Conservation (phyloP, 2,888 invertebrate genomes). For the Aporophyla lueneburgensis region DNA sequence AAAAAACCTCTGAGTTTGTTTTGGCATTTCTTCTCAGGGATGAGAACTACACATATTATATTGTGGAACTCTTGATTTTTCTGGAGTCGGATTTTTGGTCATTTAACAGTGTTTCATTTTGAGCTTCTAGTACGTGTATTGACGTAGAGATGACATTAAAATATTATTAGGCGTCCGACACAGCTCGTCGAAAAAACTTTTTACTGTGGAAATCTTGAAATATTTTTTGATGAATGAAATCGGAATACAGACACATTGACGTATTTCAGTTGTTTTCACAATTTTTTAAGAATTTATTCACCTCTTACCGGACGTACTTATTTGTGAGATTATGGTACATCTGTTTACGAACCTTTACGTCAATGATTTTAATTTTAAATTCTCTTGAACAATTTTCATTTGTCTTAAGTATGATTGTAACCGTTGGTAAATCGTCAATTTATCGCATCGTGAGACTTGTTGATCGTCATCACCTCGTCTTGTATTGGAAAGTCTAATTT, state of each 20-base stretch:
- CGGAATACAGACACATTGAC: not conserved
- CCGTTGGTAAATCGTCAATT: not conserved
- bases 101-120: not conserved
- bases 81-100: no score
- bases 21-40: no score
- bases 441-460: not conserved
- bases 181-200: not conserved
- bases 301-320: not conserved
- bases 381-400: not conserved
- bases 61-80: no score
- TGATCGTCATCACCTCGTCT: no score
- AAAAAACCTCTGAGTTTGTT: no score
- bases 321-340: slow-evolving; percentile 13
- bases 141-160: not conserved
- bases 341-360: slow-evolving; percentile 37
- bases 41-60: no score
- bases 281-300: slow-evolving; percentile 29
- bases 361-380: slow-evolving; percentile 48
- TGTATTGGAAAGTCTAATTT: not conserved
- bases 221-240: not conserved
- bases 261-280: not conserved
- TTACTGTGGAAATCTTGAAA: not conserved
- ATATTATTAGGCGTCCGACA: not conserved
- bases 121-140: not conserved
- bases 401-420: slow-evolving; percentile 5